Percentiles rank a stretch among this genome's conserved stretches.
Conservation (phyloP, 2,113 vertebrate species). For the Crotalus viridis region DNA sequence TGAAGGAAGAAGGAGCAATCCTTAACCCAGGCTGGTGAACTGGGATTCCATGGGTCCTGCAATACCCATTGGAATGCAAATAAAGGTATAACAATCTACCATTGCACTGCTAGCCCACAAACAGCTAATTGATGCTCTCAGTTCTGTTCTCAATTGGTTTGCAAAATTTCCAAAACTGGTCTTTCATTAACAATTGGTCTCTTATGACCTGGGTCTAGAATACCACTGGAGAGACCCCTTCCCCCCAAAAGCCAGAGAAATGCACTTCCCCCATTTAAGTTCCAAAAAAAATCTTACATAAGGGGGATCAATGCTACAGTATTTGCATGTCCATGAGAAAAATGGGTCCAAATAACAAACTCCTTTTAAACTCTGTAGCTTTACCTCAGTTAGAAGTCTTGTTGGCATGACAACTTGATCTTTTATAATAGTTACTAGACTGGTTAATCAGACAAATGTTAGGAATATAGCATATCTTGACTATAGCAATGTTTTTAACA, state of each 20-base stretch:
- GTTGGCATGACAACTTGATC: not conserved
- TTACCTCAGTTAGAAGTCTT: not conserved
- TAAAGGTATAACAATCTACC: not conserved
- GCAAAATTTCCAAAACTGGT: not conserved
- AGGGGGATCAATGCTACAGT: not conserved
- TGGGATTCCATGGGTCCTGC: not conserved
- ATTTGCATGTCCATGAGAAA: not conserved
- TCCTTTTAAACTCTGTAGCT: not conserved
- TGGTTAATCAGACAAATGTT: not conserved
- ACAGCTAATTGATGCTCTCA: not conserved
- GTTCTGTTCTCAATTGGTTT: not conserved
- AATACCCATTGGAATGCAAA: not conserved
- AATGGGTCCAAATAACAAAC: not conserved
- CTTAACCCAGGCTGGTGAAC: not conserved
- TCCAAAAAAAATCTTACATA: not conserved
- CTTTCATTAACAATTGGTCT: not conserved
- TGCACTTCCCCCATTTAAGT: not conserved
- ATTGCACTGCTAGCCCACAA: not conserved
- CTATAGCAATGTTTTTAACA: not conserved
- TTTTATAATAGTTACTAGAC: not conserved
- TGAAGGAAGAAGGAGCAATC: not conserved
- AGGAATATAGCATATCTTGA: not conserved
- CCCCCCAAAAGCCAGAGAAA: not conserved
- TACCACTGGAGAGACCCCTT: not conserved
- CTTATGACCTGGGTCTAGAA: not conserved